Conservation (phyloP, 2,888 invertebrate genomes). For the Ariolimax columbianus region DNA sequence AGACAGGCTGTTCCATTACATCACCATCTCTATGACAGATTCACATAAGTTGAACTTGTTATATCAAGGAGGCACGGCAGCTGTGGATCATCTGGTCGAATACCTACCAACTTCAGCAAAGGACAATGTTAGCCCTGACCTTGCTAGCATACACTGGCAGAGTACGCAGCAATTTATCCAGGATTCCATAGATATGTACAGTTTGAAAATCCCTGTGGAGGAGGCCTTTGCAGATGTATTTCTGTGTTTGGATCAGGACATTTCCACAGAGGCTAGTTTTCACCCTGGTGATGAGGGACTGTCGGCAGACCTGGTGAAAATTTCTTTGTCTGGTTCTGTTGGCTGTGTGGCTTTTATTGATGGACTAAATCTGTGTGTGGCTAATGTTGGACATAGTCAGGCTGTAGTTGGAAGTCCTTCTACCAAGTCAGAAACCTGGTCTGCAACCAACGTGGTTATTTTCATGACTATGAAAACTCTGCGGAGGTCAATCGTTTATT, state of each 20-base stretch:
- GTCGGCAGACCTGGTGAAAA: constrained; percentile 74
- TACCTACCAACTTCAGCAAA: constrained; percentile 57
- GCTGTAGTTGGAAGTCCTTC: constrained; percentile 87
- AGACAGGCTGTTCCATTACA: constrained; percentile 90
- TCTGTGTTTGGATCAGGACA: constrained; percentile 89
- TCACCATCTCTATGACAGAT: constrained; percentile 89
- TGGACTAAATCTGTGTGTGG: constrained; percentile 89
- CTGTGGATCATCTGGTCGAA: constrained; percentile 65
- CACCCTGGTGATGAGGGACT: constrained; percentile 39
- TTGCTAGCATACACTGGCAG: constrained; percentile 64
- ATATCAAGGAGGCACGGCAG: constrained; percentile 58
- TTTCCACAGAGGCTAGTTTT: constrained; percentile 84
- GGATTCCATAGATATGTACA: constrained; percentile 69
- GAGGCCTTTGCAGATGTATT: constrained; percentile 88
- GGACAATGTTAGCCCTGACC: constrained; percentile 63
- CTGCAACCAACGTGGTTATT: constrained; percentile 84
- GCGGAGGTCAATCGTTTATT: constrained; percentile 91
- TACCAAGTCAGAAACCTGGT: constrained; percentile 67
- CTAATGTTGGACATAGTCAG: constrained; percentile 94
- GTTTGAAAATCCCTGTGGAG: constrained; percentile 62
- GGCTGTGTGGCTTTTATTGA: constrained; percentile 86
- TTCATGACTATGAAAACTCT: constrained; percentile 93
- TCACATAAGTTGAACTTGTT: constrained; percentile 71
- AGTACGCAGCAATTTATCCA: constrained; percentile 68
- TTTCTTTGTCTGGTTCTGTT: constrained; percentile 95